Evolutionary conservation across 2,797 vertebrate species (phyloP), one percentile per base, ranked within the genome.

Genomic region (Sus cebifrons): DNA sequence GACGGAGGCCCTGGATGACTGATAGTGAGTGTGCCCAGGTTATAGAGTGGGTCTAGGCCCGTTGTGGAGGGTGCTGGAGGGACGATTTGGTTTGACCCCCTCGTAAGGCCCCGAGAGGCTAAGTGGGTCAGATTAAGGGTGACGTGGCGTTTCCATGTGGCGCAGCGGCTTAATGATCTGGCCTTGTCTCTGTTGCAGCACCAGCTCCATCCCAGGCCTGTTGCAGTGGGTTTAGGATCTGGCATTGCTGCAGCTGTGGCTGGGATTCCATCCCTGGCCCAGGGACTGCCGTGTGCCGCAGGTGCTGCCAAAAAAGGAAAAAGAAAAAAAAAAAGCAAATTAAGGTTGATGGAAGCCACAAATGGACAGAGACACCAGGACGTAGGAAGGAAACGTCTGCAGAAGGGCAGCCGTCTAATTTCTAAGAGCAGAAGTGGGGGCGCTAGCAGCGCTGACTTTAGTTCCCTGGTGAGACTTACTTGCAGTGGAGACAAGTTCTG

Each of bases 1-100:
- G 0, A 4, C 62, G 0, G 40, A 64, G 62, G 54, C 44, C 10
- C 18, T 0, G n/a, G 62, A 52, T 10, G 23, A 2, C 3, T 4
- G 56, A 3, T 9, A 0, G 1, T 10, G 44, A 18, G 65, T 54
- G 6, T 54, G 2, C 29, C 36, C 10, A 3, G 27, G 32, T 32
- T 32, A 54, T 16, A 27, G 27, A 10, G 81, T 40, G 1, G 25
- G 25, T 71, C 2, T 14, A 7, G 64, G 52, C 29, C 36, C 15
- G 3, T 5, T 1, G 52, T 12, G 29, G 5, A 13, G 49, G 32
- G 52, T 16, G 4, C 60, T 27, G 65, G 44, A 54, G 40, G 65
- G 52, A 15, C 6, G 32, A 3, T 65, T 56, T 20, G 25, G 17
- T 29, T 68, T 49, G 40, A 74, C 8, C 10, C 9, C 52, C 32